Conservation (phyloP, 2,797 vertebrate species). For the Huso huso region DNA sequence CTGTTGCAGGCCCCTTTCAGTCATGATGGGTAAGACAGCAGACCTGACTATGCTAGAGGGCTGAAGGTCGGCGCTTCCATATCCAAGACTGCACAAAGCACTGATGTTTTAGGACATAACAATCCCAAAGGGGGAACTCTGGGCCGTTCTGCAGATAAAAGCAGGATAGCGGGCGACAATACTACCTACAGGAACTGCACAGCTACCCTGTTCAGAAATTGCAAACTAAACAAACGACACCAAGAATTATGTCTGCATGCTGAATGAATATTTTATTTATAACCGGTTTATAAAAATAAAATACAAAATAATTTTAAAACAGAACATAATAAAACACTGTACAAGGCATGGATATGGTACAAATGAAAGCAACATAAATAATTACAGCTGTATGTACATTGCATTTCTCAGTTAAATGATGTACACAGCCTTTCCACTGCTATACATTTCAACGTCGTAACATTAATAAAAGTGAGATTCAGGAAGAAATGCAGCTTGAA, state of each 20-base stretch:
- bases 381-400: constrained; percentile 96
- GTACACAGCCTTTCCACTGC: constrained; percentile 31
- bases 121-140: too few relatives aligned
- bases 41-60: too few relatives aligned
- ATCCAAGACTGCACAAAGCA: too few relatives aligned
- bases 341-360: constrained; percentile 98
- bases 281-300: constrained; percentile 99
- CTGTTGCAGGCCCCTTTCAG: too few relatives aligned
- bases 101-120: too few relatives aligned
- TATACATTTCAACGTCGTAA: constrained; percentile 61
- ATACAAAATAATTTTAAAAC: constrained; percentile 99
- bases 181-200: too few relatives aligned
- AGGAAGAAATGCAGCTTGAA: constrained; percentile 18
- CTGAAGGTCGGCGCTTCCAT: too few relatives aligned
- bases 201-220: too few relatives aligned
- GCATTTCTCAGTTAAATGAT: constrained; percentile 34
- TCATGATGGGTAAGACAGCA: too few relatives aligned
- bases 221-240: too few relatives aligned
- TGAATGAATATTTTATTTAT: constrained; percentile 97
- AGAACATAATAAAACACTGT: constrained; percentile 81
- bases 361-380: constrained; percentile 93
- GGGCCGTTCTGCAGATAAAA: too few relatives aligned
- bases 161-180: too few relatives aligned
- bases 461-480: constrained; percentile 39
- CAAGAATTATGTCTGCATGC: constrained; percentile 71